These are phyloP conservation scores for Drosophila quasianomalipes DNA, from an alignment of 2,888 invertebrate species.

Conservation along the genomic window DNA sequence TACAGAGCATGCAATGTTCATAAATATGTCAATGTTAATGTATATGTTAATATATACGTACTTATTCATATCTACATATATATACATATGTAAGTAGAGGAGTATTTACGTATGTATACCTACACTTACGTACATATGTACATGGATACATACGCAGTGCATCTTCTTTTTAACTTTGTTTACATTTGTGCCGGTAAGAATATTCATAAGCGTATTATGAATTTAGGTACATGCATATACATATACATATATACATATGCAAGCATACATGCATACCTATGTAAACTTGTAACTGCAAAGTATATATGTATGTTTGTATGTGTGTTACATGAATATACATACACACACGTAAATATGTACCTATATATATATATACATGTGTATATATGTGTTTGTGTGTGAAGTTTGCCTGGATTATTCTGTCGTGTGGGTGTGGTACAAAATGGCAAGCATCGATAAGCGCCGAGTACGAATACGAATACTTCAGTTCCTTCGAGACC, in stretches of 20 bases:
- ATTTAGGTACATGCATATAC: not conserved
- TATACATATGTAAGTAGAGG: not conserved
- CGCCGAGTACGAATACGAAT: conserved; percentile 41
- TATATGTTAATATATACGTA: not conserved
- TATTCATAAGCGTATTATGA: conserved; percentile 1
- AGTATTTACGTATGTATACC: not conserved
- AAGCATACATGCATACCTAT: conserved; percentile 3
- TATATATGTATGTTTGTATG: not conserved
- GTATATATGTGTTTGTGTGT: not conserved
- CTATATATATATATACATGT: fast-evolving
- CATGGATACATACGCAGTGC: conserved; percentile 7
- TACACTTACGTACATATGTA: not conserved
- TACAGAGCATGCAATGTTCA: not conserved
- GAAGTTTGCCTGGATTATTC: conserved; percentile 5
- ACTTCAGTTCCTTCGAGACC: conserved; percentile 39
- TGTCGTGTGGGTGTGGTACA: conserved; percentile 49
- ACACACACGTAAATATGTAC: not conserved
- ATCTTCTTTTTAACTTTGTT: conserved; percentile 32
- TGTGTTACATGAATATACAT: not conserved
- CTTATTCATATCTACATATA: not conserved
- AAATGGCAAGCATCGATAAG: conserved; percentile 34
- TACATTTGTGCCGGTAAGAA: conserved; percentile 44
- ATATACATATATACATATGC: not conserved
- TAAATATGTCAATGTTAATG: not conserved
- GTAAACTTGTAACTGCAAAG: not conserved